Percentiles rank a stretch among this genome's conserved stretches.
These are phyloP conservation scores for Stegodyphus mimosarum DNA, from an alignment of 1,140 invertebrate genomes.

Conservation along the genomic window DNA sequence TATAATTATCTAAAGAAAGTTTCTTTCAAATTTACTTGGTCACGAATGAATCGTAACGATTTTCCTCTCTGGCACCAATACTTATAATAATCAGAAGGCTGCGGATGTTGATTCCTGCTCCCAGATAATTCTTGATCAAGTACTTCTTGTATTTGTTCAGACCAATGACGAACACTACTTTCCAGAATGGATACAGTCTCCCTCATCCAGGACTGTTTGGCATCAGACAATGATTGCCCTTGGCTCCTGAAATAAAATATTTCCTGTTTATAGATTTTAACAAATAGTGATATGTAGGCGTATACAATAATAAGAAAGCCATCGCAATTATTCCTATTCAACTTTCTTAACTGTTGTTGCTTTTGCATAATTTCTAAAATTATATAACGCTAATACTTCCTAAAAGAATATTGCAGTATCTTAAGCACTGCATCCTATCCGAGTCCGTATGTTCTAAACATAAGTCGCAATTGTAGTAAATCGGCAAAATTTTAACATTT, in stretches of 20 bases:
- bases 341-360: no score
- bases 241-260: not conserved
- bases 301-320: no score
- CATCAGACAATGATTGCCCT: not conserved
- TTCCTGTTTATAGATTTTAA: not conserved
- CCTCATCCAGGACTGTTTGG: constrained; percentile 72
- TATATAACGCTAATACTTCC: no score
- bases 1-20: no score
- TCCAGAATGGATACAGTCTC: constrained; percentile 81
- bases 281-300: no score
- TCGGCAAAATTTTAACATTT: no score
- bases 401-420: no score
- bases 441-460: no score
- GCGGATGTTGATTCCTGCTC: constrained; percentile 12
- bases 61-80: constrained; percentile 36
- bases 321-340: no score
- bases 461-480: no score
- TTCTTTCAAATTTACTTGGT: constrained; percentile 21
- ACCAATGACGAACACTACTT: constrained; percentile 46
- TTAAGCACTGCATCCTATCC: no score
- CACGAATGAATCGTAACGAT: constrained; percentile 10
- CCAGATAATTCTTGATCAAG: not conserved
- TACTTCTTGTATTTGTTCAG: constrained; percentile 45
- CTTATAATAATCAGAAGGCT: constrained; percentile 42
- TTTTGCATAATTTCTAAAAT: no score